Evolutionary conservation across 2,113 vertebrate species (phyloP), one percentile per base, ranked within the genome.

Genomic region (Dryoscopus gambensis): DNA sequence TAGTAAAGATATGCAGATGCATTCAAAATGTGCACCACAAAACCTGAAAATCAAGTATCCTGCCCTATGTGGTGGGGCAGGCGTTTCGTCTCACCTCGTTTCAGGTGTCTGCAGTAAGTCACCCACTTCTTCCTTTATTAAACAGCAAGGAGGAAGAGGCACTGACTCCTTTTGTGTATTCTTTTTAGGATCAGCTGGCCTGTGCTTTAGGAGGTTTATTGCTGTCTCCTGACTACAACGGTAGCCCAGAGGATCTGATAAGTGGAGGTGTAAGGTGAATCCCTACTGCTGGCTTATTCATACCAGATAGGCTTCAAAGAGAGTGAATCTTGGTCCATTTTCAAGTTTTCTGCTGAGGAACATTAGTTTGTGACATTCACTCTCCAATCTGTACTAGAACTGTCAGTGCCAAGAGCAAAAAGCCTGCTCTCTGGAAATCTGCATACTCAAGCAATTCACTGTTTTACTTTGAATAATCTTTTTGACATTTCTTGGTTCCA

Each of bases 341-440:
- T 74, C 49, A 75, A 65, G 28, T 76, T 90, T 89, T 87, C 39
- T 86, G 65, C 56, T 87, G 39, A 90, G 64, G 78, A 88, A 75
- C 74, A 18, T 60, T 42, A 25, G 15, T 78, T 75, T 93, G 55
- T 92, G 69, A 81, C 57, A 62, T 87, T 83, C 65, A 10, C 10
- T 93, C 14, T 81, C 37, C 52, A 44, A 28, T 30, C 19, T 67
- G 68, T 39, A 71, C 56, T 33, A 71, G 80, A 94, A 68, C 52
- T 92, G 86, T 78, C 69, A 96, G 60, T 13, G 96, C 88, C 93
- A 93, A 89, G 65, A 94, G 90, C 92, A 93, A 95, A 92, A 96
- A 86, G 7, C 63, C 52, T 90, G 80, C 37, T 87, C 56, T 71
- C 83, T 71, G 35, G 53, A 90, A 90, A 93, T 93, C 65, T 94